Base-by-base conservation (phyloP, 2,888 invertebrate genomes). In the Callosobruchus maculatus region DNA sequence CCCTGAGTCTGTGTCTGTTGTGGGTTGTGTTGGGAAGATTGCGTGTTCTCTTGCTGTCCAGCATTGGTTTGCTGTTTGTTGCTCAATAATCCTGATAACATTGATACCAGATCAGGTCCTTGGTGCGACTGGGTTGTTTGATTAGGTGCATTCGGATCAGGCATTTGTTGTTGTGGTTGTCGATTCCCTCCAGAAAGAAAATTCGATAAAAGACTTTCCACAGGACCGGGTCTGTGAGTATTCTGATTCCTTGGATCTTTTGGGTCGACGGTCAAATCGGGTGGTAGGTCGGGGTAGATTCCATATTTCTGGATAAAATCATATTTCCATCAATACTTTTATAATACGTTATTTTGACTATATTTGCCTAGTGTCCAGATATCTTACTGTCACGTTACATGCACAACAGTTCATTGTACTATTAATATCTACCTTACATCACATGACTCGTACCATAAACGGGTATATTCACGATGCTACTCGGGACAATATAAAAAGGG, bases 251-350 rank as follows among this genome's bases (percentile, higher is more conserved):
- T 76, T n/a, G 71, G 26, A 49, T 72, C 71, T 72, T 78, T 76
- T 21, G 73, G 68, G 69, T 73, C 74, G 69, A 74, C 73, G 67
- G 77, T 72, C 22, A 74, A 74, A 18, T 81, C 81, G 78, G 78
- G 78, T 9, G 81, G 81, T 21, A 81, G 77, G 70, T 80, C 79
- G 18, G 81, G 81, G 49, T 81, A 81, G 68, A 81, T 77, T 20
- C 81, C 81, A 75, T 81, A 81, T 78, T 76, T 77, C 81, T 81
- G 74, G 68, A 75, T 68, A 49, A 49, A 49, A 49, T 18, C 49
- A 49, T 18, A 49, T 49, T 49, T 49, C 18, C 49, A 18, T 49
- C 49, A 49, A 49, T 49, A 18, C 9, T 49, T 22, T 21, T 68
- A 68, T 68, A n/a, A 2, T 21, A 68, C 20, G 68, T 21, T 21